Evolutionary conservation across 1,140 invertebrate genomes (phyloP), one percentile per base, ranked within the genome.

Genomic region (Camponotus pennsylvanicus): DNA sequence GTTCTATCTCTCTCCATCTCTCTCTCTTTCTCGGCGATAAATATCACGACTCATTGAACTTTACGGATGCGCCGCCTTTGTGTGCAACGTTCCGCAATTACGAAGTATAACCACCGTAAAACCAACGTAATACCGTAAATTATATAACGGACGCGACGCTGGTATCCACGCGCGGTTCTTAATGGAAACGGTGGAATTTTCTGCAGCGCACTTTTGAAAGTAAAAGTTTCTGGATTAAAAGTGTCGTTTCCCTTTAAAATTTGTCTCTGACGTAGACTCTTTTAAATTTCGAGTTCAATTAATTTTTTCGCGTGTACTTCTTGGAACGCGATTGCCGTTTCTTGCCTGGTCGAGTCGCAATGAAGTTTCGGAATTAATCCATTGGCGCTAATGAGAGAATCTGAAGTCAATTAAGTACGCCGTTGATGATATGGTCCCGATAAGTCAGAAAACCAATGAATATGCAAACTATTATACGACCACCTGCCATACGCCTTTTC

Each of bases 341-440:
- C 42, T 32, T 61, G 57, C 59, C 86, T 71, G 70, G 85, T 86
- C 71, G 40, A 71, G 57, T 40, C n/a, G 42, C 40, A 63, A 49
- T 79, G 85, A 84, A 87, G 45, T 90, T 90, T 91, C 71, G 71
- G 86, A 92, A 93, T 93, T 93, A 91, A 93, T 88, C 90, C 91
- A 91, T 92, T 92, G 90, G 89, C 88, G 86, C 91, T 93, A 93
- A 93, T 93, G 92, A 93, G 92, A 88, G 92, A 92, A 93, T 93
- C 92, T 90, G 88, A 93, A 93, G 92, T 92, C 92, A 93, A 93
- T 93, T 93, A 93, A 92, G 87, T 90, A 88, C 88, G 73, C 86
- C 61, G 84, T 45, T 83, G 92, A 92, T 93, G 92, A 93, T 91
- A 92, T 88, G 83, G 89, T 88, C 79, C 88, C 89, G 92, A 93